These are phyloP conservation scores for Aythya baeri DNA, from an alignment of 2,113 vertebrate species.

Conservation along the genomic window DNA sequence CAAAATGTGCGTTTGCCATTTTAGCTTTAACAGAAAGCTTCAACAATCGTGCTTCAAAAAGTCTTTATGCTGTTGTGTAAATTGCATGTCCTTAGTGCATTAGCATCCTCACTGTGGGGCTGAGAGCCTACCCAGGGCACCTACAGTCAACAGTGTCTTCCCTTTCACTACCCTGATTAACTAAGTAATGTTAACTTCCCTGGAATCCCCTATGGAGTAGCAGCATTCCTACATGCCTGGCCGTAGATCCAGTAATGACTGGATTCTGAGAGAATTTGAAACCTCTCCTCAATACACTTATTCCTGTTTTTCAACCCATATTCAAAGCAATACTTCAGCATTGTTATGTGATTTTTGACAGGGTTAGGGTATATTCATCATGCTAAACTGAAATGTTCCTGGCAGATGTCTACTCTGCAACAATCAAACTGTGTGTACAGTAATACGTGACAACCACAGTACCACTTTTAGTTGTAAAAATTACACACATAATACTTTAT, in stretches of 20 bases:
- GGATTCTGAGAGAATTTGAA: conserved; percentile 72
- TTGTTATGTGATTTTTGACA: conserved; percentile 92
- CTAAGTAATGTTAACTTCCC: conserved; percentile 53
- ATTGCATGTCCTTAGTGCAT: not conserved
- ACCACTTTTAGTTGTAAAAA: conserved; percentile 60
- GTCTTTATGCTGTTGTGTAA: conserved; percentile 27
- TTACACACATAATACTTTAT: conserved; percentile 63
- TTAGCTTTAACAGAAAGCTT: not conserved
- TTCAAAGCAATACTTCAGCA: conserved; percentile 82
- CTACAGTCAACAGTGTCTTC: conserved; percentile 54
- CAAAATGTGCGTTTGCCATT: not conserved
- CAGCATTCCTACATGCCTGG: not conserved
- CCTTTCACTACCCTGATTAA: conserved; percentile 58
- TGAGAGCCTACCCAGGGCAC: conserved; percentile 46
- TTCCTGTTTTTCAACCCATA: conserved; percentile 77
- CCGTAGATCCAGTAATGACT: conserved; percentile 65
- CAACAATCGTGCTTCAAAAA: conserved; percentile 22
- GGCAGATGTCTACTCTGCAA: conserved; percentile 91
- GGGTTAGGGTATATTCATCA: conserved; percentile 88
- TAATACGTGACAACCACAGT: conserved; percentile 78
- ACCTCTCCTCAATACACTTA: conserved; percentile 69
- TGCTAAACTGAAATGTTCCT: conserved; percentile 94
- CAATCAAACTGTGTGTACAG: conserved; percentile 84
- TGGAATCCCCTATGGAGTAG: conserved; percentile 58
- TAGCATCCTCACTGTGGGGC: conserved; percentile 34